These are phyloP conservation scores for Apis cerana DNA, from an alignment of 1,140 invertebrate genomes.

Conservation along the genomic window DNA sequence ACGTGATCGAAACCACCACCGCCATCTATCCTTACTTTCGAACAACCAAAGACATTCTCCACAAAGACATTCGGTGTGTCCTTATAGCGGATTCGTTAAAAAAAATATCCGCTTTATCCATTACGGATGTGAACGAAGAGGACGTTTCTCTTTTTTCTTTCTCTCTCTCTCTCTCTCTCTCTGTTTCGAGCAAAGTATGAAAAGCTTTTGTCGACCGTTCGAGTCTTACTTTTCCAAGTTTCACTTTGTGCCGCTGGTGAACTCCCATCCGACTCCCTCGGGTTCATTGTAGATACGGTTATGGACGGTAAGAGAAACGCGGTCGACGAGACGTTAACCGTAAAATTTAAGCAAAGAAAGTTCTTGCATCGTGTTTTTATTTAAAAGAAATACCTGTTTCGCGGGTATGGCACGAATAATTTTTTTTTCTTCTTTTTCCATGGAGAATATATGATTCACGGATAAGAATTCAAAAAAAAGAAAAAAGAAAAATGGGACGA, in stretches of 20 bases:
- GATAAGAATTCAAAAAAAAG: too few relatives aligned
- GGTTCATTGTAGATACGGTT: constrained; percentile 11
- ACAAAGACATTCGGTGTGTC: background rate
- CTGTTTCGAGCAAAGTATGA: background rate
- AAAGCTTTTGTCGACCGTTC: constrained; percentile 15
- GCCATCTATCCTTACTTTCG: background rate
- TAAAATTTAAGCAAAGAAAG: constrained; percentile 19
- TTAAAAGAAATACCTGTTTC: background rate
- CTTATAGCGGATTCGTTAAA: background rate
- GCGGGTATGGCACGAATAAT: background rate
- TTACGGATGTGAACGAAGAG: background rate
- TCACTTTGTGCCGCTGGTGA: constrained; percentile 16
- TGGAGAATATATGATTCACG: too few relatives aligned
- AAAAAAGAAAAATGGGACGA: background rate
- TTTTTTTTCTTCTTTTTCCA: background rate
- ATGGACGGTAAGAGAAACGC: background rate
- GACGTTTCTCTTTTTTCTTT: background rate
- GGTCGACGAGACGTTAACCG: constrained; percentile 12
- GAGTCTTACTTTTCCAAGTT: constrained; percentile 25
- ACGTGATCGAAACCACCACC: background rate
- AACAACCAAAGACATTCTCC: background rate
- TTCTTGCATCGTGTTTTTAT: background rate
- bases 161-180: too few relatives aligned
- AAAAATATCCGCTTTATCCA: background rate
- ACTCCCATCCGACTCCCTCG: constrained; percentile 13